Percentiles rank a stretch among this genome's conserved stretches.
Conservation (phyloP, 2,113 vertebrate species). For the Clupea harengus region DNA sequence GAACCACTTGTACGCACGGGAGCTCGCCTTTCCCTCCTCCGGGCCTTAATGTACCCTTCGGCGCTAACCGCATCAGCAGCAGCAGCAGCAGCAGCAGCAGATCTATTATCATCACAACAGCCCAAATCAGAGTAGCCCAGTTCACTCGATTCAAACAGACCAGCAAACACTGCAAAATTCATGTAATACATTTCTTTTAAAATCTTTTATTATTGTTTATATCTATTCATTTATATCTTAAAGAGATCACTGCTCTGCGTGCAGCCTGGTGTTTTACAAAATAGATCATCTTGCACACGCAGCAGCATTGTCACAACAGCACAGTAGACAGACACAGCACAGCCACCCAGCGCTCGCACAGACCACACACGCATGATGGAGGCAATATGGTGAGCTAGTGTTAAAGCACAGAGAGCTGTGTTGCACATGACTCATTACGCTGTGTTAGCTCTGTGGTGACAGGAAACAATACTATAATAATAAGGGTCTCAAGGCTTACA, state of each 20-base stretch:
- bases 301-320: neutral
- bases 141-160: neutral
- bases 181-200: neutral
- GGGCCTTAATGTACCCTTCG: neutral
- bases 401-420: conserved; percentile 28
- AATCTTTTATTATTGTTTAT: neutral
- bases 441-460: conserved; percentile 29
- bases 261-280: neutral
- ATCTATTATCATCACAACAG: neutral
- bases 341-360: neutral
- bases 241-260: neutral
- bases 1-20: neutral
- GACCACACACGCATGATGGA: neutral
- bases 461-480: neutral
- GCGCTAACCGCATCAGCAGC: neutral
- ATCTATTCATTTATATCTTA: neutral
- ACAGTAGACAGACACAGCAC: neutral
- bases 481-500: neutral
- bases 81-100: neutral
- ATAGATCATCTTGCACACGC: neutral
- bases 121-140: neutral
- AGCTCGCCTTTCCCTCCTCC: neutral
- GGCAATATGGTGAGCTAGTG: neutral
- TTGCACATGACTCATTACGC: neutral
- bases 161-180: neutral